These are phyloP conservation scores for Caenorhabditis wallacei DNA, from an alignment of 2,888 invertebrate genomes.

Conservation along the genomic window DNA sequence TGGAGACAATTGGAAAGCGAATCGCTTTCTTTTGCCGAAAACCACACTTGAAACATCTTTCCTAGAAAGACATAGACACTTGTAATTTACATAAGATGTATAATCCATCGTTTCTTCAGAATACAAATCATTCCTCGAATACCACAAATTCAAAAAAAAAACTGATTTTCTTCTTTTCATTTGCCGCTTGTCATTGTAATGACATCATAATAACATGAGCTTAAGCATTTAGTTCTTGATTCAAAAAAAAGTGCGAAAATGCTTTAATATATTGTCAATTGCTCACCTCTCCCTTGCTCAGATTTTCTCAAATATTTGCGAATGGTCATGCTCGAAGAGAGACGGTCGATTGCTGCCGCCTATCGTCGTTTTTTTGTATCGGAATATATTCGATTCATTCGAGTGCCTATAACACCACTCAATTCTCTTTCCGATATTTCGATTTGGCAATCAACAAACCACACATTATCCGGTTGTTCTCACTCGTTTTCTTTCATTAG, in stretches of 20 bases:
- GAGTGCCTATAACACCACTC: constrained; percentile 50
- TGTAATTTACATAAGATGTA: constrained; percentile 50
- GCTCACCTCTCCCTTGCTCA: constrained; percentile 35
- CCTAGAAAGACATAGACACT: constrained; percentile 27
- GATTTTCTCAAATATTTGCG: constrained; percentile 50
- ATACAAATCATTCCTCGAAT: constrained; percentile 10
- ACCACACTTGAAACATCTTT: constrained; percentile 49
- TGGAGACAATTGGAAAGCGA: constrained; percentile 40
- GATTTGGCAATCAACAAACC: constrained; percentile 41
- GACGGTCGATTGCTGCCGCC: constrained; percentile 23
- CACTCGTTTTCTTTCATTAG: constrained; percentile 25
- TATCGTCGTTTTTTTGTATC: constrained; percentile 30
- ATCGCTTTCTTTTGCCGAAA: constrained; percentile 38
- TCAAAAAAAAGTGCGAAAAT: constrained; percentile 24
- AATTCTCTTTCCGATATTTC: constrained; percentile 29
- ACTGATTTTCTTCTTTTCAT: background rate
- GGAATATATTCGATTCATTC: constrained; percentile 48
- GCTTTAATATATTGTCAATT: constrained; percentile 21
- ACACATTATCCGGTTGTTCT: constrained; percentile 42
- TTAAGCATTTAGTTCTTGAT: background rate
- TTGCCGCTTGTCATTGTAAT: background rate
- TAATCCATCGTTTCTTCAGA: constrained; percentile 1
- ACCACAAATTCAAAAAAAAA: background rate
- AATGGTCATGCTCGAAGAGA: constrained; percentile 53
- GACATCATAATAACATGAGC: constrained; percentile 18